Percentiles rank a stretch among this genome's conserved stretches.
phyloP scores from a whole-genome alignment of 2,113 vertebrate genomes.

The Coptodon rendalli region DNA sequence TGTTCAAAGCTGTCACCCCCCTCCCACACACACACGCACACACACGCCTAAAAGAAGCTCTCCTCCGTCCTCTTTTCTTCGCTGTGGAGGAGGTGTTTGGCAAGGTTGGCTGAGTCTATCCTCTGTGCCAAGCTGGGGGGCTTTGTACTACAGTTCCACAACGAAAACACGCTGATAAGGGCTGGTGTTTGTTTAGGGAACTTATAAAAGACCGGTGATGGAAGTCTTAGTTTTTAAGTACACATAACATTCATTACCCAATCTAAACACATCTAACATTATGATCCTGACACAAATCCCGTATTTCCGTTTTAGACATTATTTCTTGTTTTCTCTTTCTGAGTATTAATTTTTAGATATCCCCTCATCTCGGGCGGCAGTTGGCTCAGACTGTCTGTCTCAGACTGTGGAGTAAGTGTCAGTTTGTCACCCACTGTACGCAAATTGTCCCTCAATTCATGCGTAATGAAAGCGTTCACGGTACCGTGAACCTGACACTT shows the following conservation, averaged over 20 bases:
- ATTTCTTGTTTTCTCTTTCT: neutral
- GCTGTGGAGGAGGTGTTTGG: slow-evolving; percentile 65
- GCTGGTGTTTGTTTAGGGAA: slow-evolving; percentile 61
- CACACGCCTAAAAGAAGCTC: slow-evolving; percentile 68
- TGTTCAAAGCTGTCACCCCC: slow-evolving; percentile 89
- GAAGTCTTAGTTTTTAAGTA: neutral
- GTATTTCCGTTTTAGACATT: neutral
- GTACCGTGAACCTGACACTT: slow-evolving; percentile 12
- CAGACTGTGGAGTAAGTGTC: neutral
- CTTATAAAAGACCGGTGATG: slow-evolving; percentile 6
- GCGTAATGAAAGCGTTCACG: slow-evolving; percentile 14
- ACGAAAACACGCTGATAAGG: slow-evolving; percentile 48
- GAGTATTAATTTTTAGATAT: neutral
- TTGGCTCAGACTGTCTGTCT: neutral
- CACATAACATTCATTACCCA: neutral
- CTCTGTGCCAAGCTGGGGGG: slow-evolving; percentile 53
- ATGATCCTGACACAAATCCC: neutral
- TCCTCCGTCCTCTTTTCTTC: slow-evolving; percentile 43
- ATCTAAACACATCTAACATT: neutral
- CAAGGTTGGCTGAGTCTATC: slow-evolving; percentile 41
- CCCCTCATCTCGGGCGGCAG: neutral
- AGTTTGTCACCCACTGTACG: slow-evolving; percentile 19
- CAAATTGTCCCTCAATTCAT: slow-evolving; percentile 29
- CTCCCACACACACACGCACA: slow-evolving; percentile 68
- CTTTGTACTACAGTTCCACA: slow-evolving; percentile 57